Conservation (phyloP, 2,113 vertebrate genomes). For the Phasianus colchicus region DNA sequence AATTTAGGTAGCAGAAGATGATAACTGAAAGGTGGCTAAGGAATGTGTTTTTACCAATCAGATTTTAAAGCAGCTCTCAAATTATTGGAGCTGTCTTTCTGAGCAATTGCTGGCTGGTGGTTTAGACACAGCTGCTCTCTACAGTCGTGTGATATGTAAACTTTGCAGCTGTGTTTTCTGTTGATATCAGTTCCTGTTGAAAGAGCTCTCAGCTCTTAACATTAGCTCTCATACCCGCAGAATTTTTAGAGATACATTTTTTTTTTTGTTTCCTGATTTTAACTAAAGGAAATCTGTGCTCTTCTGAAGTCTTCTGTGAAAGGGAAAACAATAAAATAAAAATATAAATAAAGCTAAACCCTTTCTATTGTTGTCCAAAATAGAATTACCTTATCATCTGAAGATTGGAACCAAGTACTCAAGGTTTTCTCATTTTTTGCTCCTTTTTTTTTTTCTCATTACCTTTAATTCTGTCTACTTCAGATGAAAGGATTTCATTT, state of each 20-base stretch:
- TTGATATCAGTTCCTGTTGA: background rate
- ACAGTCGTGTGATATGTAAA: background rate
- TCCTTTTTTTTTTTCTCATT: background rate
- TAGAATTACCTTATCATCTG: background rate
- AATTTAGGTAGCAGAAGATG: background rate
- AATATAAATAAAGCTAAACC: background rate
- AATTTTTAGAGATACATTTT: background rate
- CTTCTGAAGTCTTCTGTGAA: background rate
- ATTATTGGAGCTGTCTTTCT: background rate
- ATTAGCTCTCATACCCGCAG: background rate
- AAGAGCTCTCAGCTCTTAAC: background rate
- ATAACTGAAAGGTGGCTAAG: background rate
- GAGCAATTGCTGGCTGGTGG: background rate
- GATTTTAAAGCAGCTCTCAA: background rate
- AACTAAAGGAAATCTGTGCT: background rate
- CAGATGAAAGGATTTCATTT: background rate
- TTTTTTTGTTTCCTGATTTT: background rate
- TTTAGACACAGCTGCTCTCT: background rate
- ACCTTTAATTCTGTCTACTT: background rate
- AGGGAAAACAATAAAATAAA: background rate
- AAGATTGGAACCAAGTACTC: background rate
- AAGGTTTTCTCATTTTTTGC: background rate
- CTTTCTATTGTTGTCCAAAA: background rate
- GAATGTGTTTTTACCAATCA: background rate
- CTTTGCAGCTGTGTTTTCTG: constrained; percentile 35